Evolutionary conservation across 2,797 vertebrate genomes (phyloP).

Genomic region (Bradypodion ventrale): DNA sequence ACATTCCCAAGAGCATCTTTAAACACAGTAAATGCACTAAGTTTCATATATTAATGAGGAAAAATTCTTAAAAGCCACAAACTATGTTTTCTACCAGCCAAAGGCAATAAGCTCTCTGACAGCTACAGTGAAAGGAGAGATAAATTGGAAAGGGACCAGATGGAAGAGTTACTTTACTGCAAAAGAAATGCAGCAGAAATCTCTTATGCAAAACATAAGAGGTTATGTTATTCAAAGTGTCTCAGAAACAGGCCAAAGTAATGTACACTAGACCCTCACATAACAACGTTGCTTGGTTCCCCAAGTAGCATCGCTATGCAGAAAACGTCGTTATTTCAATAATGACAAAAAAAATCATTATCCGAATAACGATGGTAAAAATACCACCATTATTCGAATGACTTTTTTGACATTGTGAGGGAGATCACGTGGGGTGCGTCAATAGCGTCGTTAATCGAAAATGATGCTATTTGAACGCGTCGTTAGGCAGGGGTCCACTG

Average conservation of each 20-base stretch:
- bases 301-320: too few relatives aligned
- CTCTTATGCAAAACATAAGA: not conserved
- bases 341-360: too few relatives aligned
- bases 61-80: slow-evolving; percentile 24
- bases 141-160: not conserved
- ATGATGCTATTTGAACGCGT: too few relatives aligned
- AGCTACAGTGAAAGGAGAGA: not conserved
- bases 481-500: too few relatives aligned
- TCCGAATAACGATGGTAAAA: too few relatives aligned
- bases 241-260: not conserved
- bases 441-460: too few relatives aligned
- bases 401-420: too few relatives aligned
- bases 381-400: too few relatives aligned
- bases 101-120: not conserved
- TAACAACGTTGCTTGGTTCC: too few relatives aligned
- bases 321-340: too few relatives aligned
- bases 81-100: not conserved
- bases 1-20: not conserved
- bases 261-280: too few relatives aligned
- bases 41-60: slow-evolving; percentile 38
- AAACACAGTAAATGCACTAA: slow-evolving; percentile 18
- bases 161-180: not conserved
- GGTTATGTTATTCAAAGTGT: not conserved
- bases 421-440: too few relatives aligned
- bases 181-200: not conserved